Evolutionary conservation across 2,888 invertebrate genomes (phyloP), one percentile per base, ranked within the genome.

Genomic region (Buathra laborator): DNA sequence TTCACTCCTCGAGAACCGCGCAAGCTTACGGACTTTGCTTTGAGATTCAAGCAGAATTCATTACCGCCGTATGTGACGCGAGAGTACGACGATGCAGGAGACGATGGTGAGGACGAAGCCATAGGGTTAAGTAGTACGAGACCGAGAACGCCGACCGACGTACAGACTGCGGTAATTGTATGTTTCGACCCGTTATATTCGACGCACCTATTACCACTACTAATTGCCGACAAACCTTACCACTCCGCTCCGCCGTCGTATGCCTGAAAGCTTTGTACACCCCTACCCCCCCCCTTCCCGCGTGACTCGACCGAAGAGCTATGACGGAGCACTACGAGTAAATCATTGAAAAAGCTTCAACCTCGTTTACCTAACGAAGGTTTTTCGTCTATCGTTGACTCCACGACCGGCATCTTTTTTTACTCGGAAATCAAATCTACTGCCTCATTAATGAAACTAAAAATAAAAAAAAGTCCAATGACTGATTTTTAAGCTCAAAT

Each of bases 11-110:
- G 37, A 37, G 64, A 76, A 64, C 19, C 67, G 24, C 66, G 62
- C 19, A 71, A 59, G 66, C 66, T 81, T 70, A 59, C 76, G 77
- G 77, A 83, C 83, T 76, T 76, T 51, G 76, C 72, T 46, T 37
- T 46, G 64, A 85, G 64, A 79, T 75, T 79, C 70, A 72, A 83
- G 80, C 16, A 66, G 68, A 71, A 78, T 78, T 83, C 67, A 72
- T 71, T 67, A 71, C 53, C 32, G 56, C 56, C 29, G 78, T 62
- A 46, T 59, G 46, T 48, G 46, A 24, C 16, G 71, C 19, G 32
- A 56, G 53, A 59, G 62, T 19, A 32, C 48, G 19, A 70, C 32
- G 56, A 29, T 14, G 9, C 37, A 59, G 48, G 16, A 44, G 19
- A 48, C 9, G 24, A 16, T 3, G 29, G 12, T 44, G 67, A 46